A percentile compares a stretch with the other conserved stretches of the same genome.
These are phyloP conservation scores for Ctenosaura bakeri DNA, from an alignment of 2,797 vertebrate genomes.

Conservation along the genomic window DNA sequence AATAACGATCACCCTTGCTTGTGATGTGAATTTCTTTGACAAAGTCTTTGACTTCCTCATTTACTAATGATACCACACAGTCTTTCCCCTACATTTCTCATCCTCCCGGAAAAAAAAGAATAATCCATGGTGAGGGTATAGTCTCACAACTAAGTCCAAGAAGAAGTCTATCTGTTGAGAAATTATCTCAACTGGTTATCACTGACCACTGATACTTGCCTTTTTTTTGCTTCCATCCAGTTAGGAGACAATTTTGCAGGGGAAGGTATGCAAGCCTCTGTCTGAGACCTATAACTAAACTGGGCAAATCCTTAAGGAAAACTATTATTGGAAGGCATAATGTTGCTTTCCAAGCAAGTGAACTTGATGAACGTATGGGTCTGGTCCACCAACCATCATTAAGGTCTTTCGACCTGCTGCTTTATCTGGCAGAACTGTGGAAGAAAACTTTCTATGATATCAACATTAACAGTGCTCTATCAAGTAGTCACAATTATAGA, in stretches of 20 bases:
- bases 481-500: conserved; percentile 20
- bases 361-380: conserved; percentile 40
- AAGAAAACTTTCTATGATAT: conserved; percentile 36
- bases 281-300: conserved; percentile 45
- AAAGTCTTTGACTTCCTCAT: conserved; percentile 25
- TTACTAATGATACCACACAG: conserved; percentile 17
- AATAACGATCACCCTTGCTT: conserved; percentile 51
- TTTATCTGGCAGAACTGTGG: conserved; percentile 34
- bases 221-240: conserved; percentile 35
- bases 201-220: conserved; percentile 22
- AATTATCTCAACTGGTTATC: conserved; percentile 7
- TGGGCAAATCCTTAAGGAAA: conserved; percentile 32
- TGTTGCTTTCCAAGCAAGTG: conserved; percentile 21
- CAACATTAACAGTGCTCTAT: conserved; percentile 41
- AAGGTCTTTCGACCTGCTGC: conserved; percentile 15
- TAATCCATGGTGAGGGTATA: conserved; percentile 31
- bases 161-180: not conserved
- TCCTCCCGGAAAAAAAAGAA: not conserved
- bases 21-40: conserved; percentile 24
- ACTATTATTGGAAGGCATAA: conserved; percentile 32
- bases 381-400: conserved; percentile 10
- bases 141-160: conserved; percentile 24
- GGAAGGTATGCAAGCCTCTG: conserved; percentile 22
- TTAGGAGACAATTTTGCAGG: conserved; percentile 41
- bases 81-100: conserved; percentile 27